phyloP scores from a whole-genome alignment of 2,113 vertebrate genomes.

The Periophthalmus modestus region DNA sequence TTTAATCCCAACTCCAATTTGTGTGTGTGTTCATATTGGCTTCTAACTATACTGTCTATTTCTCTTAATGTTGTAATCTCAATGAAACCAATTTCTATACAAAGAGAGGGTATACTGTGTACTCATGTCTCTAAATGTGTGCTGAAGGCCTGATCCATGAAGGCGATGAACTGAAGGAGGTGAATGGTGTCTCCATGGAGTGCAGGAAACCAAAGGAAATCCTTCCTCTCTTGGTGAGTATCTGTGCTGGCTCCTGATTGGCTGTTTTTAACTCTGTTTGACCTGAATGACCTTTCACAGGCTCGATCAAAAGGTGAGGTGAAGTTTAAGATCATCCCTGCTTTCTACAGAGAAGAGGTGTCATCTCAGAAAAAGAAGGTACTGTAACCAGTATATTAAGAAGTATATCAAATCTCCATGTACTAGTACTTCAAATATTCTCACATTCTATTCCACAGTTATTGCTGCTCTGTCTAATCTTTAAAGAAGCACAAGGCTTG shows the following conservation, averaged over 20 bases:
- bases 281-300: conserved; percentile 60
- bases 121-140: conserved; percentile 11
- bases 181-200: conserved; percentile 89
- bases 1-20: no score
- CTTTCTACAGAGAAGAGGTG: conserved; percentile 81
- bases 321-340: conserved; percentile 92
- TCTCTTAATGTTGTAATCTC: neutral
- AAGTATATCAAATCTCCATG: neutral
- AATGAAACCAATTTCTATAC: neutral
- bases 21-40: neutral
- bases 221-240: conserved; percentile 86
- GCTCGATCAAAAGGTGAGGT: conserved; percentile 86
- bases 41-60: neutral
- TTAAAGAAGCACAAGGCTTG: neutral
- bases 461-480: no score
- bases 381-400: conserved; percentile 18
- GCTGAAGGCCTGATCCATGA: conserved; percentile 89
- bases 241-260: conserved; percentile 6
- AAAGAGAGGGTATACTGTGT: no score
- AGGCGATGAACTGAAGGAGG: conserved; percentile 92
- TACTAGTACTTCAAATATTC: neutral
- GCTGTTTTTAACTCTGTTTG: conserved; percentile 1
- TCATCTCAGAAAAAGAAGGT: conserved; percentile 86
- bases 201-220: conserved; percentile 91
- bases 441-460: neutral